These are phyloP conservation scores for Procavia capensis DNA, from an alignment of 2,113 vertebrate genomes.

Conservation along the genomic window DNA sequence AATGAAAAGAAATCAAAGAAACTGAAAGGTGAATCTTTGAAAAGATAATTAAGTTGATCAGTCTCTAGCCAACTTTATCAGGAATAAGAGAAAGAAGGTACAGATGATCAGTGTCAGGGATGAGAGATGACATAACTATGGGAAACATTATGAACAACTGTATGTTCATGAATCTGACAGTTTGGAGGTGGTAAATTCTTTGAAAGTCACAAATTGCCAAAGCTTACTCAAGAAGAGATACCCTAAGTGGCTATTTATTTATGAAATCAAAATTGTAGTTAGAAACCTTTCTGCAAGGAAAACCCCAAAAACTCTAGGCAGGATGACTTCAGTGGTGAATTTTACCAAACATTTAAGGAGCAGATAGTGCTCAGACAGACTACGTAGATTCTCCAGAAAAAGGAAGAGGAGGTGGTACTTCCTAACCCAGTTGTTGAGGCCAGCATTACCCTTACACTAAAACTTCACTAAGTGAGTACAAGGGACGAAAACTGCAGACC, in stretches of 20 bases:
- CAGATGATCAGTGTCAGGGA: not conserved
- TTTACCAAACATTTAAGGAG: slow-evolving; percentile 3
- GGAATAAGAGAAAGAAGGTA: not conserved
- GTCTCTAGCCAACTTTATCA: not conserved
- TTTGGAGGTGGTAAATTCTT: not conserved
- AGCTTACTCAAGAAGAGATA: not conserved
- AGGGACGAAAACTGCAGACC: not conserved
- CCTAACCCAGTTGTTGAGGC: not conserved
- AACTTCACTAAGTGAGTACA: not conserved
- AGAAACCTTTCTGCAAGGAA: not conserved
- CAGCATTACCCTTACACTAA: not conserved
- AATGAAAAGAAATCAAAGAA: not conserved
- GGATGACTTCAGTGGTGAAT: slow-evolving; percentile 30
- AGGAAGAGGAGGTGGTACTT: slow-evolving; percentile 17
- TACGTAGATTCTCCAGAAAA: slow-evolving; percentile 14
- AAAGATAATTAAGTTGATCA: not conserved
- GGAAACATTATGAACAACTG: not conserved
- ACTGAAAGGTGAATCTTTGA: not conserved
- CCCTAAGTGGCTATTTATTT: not conserved
- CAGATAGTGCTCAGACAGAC: slow-evolving; percentile 1
- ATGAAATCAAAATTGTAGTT: slow-evolving; percentile 42
- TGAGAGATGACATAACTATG: not conserved
- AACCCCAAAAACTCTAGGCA: not conserved
- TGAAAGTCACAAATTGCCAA: not conserved
- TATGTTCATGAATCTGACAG: slow-evolving; percentile 14